A percentile compares a stretch with the other conserved stretches of the same genome.
Conservation (phyloP, 2,888 invertebrate genomes). For the Rhorus exstirpatorius region DNA sequence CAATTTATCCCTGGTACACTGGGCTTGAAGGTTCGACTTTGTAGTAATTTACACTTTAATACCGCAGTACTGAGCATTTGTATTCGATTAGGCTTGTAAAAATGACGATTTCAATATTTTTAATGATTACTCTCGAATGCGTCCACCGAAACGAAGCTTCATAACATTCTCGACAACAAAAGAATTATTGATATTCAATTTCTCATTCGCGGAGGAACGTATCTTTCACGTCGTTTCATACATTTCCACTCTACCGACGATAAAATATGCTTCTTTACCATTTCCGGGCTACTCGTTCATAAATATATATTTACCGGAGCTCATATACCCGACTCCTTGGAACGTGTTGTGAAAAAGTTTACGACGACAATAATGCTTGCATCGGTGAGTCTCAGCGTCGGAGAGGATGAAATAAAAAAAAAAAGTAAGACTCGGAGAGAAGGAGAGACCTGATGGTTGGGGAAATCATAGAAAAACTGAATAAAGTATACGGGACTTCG, state of each 20-base stretch:
- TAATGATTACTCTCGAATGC: not conserved
- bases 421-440: constrained; percentile 12
- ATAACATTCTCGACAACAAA: constrained; percentile 50
- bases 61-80: no score
- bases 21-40: no score
- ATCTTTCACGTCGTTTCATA: constrained; percentile 13
- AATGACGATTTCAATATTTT: not conserved
- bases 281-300: constrained; percentile 33
- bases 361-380: constrained; percentile 61
- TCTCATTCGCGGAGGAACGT: constrained; percentile 46
- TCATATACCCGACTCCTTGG: constrained; percentile 4
- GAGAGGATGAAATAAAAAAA: constrained; percentile 1
- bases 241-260: constrained; percentile 17
- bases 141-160: not conserved
- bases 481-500: not conserved
- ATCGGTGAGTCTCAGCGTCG: constrained; percentile 9
- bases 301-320: constrained; percentile 53
- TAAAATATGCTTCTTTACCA: constrained; percentile 37
- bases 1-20: no score
- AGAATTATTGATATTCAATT: constrained; percentile 46
- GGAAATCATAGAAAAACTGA: not conserved
- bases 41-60: no score
- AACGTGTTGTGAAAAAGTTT: constrained; percentile 38
- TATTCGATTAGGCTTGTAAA: no score
- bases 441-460: not conserved